These are phyloP conservation scores for Nycticryphes semicollaris DNA, from an alignment of 2,113 vertebrate species.

Conservation along the genomic window DNA sequence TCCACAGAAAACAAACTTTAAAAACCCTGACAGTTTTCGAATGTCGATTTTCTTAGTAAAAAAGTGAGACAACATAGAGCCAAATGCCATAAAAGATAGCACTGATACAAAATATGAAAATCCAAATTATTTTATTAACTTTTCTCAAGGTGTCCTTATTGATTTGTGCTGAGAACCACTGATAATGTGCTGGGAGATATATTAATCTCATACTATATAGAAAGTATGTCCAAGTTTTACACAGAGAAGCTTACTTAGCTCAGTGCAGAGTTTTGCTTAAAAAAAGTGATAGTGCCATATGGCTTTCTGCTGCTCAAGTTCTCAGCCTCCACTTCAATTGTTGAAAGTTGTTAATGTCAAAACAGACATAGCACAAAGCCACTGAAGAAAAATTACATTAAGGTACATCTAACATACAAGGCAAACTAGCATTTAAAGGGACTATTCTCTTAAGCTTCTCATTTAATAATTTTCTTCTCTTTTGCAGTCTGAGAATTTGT, in stretches of 20 bases:
- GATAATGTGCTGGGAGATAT: background rate
- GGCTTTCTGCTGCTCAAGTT: background rate
- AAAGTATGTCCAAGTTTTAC: background rate
- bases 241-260: background rate
- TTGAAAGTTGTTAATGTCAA: background rate
- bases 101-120: background rate
- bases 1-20: background rate
- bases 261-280: background rate
- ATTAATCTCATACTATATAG: background rate
- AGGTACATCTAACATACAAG: background rate
- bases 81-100: background rate
- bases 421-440: background rate
- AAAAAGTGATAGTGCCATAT: background rate
- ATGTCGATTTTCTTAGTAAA: background rate
- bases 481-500: background rate
- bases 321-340: background rate
- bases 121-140: background rate
- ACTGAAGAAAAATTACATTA: background rate
- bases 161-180: background rate
- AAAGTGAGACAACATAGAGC: background rate
- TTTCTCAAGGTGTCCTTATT: background rate
- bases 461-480: background rate
- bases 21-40: background rate
- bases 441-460: background rate
- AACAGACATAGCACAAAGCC: background rate